Evolutionary conservation across 2,888 invertebrate genomes (phyloP).

Genomic region (Adelognathus sp.): DNA sequence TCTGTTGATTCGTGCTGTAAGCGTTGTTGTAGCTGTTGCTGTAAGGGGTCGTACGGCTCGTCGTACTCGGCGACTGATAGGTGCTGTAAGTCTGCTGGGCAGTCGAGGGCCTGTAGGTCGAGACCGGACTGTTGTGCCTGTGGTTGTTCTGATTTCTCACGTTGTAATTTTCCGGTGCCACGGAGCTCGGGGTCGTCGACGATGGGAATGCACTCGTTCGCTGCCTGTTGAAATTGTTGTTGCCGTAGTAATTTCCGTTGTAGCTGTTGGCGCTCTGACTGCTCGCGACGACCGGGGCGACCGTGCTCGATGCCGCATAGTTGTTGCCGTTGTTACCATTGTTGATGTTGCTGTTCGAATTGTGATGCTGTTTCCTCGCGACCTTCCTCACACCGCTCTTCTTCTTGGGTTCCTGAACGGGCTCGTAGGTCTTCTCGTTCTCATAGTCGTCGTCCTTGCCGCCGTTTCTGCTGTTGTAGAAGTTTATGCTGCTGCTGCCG

Average conservation of each 20-base stretch:
- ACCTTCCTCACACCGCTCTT: slow-evolving; percentile 72
- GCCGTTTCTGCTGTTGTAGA: slow-evolving; percentile 77
- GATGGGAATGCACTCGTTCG: slow-evolving; percentile 51
- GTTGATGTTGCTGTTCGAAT: slow-evolving; percentile 65
- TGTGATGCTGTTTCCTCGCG: slow-evolving; percentile 72
- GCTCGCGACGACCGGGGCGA: slow-evolving; percentile 56
- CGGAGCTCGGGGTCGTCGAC: slow-evolving; percentile 56
- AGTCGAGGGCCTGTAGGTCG: slow-evolving; percentile 72
- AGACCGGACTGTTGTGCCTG: slow-evolving; percentile 62
- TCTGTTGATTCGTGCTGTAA: slow-evolving; percentile 62
- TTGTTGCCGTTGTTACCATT: slow-evolving; percentile 46
- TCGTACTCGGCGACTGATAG: slow-evolving; percentile 71
- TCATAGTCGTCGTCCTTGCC: slow-evolving; percentile 82
- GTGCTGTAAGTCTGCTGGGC: slow-evolving; percentile 70
- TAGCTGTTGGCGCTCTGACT: slow-evolving; percentile 55
- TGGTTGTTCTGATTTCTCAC: slow-evolving; percentile 64
- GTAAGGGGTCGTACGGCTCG: slow-evolving; percentile 65
- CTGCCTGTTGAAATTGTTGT: slow-evolving; percentile 62
- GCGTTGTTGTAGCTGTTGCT: slow-evolving; percentile 61
- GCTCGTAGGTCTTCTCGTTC: slow-evolving; percentile 82
- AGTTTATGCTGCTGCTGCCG: slow-evolving; percentile 74
- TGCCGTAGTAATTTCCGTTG: slow-evolving; percentile 59
- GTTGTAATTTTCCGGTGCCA: slow-evolving; percentile 63
- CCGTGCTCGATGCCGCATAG: slow-evolving; percentile 65
- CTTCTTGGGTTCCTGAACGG: slow-evolving; percentile 76